Percentiles rank a stretch among this genome's conserved stretches.
phyloP scores from a whole-genome alignment of 2,888 invertebrate species.

The Drosophila prostipennis region DNA sequence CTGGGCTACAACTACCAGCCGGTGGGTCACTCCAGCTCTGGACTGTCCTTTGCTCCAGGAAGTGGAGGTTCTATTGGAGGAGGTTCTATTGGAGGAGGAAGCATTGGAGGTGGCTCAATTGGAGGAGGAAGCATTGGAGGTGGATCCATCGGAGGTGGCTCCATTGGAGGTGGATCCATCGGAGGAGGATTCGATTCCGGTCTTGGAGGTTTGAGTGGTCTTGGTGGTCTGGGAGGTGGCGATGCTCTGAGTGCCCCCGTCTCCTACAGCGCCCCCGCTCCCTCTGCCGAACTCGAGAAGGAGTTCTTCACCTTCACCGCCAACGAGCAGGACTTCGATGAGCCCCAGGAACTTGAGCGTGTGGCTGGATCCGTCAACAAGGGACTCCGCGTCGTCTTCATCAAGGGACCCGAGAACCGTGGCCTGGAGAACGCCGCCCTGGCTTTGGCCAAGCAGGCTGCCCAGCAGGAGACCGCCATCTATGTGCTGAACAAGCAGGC shows the following conservation, averaged over 20 bases:
- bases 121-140: conserved; percentile 40
- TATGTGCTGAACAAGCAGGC: conserved; percentile 78
- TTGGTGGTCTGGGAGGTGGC: conserved; percentile 37
- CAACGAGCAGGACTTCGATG: conserved; percentile 72
- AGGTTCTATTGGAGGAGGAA: conserved; percentile 28
- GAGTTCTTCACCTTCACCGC: conserved; percentile 76
- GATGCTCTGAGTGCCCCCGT: conserved; percentile 52
- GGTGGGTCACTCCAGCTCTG: conserved; percentile 65
- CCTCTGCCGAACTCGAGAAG: conserved; percentile 67
- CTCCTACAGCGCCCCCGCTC: conserved; percentile 62
- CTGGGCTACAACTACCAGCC: conserved; percentile 79
- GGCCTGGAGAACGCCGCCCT: conserved; percentile 73
- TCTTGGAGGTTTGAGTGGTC: conserved; percentile 37
- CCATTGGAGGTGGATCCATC: conserved; percentile 35
- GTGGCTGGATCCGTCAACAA: conserved; percentile 68
- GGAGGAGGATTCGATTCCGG: conserved; percentile 36
- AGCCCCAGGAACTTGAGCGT: conserved; percentile 57
- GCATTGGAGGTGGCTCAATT: conserved; percentile 30
- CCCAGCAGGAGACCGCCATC: conserved; percentile 74
- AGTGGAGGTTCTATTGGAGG: conserved; percentile 42
- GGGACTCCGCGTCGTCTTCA: conserved; percentile 73
- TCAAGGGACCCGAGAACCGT: conserved; percentile 78
- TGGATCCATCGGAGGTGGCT: conserved; percentile 22
- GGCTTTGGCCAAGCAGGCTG: conserved; percentile 74
- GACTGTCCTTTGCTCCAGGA: conserved; percentile 68